Percentiles rank a stretch among this genome's conserved stretches.
Conservation (phyloP, 2,113 vertebrate species). For the Nettapus auritus region DNA sequence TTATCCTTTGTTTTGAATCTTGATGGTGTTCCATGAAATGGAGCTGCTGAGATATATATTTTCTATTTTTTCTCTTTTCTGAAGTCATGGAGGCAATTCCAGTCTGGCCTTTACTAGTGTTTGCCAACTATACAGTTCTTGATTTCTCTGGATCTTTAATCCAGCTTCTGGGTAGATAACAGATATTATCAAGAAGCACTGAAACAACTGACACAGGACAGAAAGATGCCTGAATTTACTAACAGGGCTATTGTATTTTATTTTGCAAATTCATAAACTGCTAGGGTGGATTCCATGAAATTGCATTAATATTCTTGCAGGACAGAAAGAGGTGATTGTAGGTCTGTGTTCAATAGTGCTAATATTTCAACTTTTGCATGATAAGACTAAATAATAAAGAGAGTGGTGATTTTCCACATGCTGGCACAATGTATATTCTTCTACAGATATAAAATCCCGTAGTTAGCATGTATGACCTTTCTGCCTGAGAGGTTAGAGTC, state of each 20-base stretch:
- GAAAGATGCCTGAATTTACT: not conserved
- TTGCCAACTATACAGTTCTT: not conserved
- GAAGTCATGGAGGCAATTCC: not conserved
- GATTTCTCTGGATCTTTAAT: not conserved
- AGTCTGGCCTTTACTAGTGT: not conserved
- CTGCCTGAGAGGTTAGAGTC: too few species aligned
- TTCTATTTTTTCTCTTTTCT: not conserved
- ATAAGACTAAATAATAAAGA: not conserved
- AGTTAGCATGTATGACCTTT: not conserved
- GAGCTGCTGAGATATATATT: not conserved
- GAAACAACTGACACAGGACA: not conserved
- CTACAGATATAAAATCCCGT: not conserved
- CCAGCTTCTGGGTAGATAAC: not conserved
- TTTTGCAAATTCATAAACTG: not conserved
- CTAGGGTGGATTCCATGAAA: not conserved
- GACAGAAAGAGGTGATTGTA: not conserved
- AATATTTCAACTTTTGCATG: not conserved
- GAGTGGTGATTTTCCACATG: not conserved
- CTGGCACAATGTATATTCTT: not conserved
- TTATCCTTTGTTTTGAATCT: not conserved
- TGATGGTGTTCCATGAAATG: not conserved
- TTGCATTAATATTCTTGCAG: not conserved
- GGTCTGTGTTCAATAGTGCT: not conserved
- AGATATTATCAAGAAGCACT: too few species aligned
- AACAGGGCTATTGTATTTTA: not conserved